Conservation (phyloP, 2,113 vertebrate genomes). For the Channa maculata region DNA sequence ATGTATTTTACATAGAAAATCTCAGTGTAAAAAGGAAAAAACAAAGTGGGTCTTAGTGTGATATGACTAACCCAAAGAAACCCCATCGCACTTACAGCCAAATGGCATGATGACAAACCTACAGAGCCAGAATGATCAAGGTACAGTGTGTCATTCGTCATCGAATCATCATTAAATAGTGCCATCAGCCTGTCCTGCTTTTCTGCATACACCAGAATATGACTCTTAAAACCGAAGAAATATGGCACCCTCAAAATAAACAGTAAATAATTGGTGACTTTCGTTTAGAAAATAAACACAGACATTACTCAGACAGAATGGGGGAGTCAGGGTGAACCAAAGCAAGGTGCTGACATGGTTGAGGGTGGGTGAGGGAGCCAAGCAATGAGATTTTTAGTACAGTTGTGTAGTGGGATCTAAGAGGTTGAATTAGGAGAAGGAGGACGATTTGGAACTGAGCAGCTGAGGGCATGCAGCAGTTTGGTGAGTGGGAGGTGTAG, state of each 20-base stretch:
- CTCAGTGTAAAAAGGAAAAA: slow-evolving; percentile 1
- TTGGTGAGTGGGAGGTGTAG: slow-evolving; percentile 36
- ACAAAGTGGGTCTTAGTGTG: not conserved
- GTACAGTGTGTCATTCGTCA: slow-evolving; percentile 8
- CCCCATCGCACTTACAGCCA: not conserved
- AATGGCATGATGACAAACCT: slow-evolving; percentile 1
- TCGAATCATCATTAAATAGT: slow-evolving; percentile 10
- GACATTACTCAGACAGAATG: slow-evolving; percentile 58
- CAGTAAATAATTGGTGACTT: slow-evolving; percentile 46
- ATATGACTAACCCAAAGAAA: not conserved
- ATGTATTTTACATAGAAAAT: not conserved
- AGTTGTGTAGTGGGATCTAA: slow-evolving; percentile 16
- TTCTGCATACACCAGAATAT: slow-evolving; percentile 29
- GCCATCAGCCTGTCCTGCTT: slow-evolving; percentile 8
- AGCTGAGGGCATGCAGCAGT: slow-evolving; percentile 44
- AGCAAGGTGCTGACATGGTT: slow-evolving; percentile 74
- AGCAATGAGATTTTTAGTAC: slow-evolving; percentile 46
- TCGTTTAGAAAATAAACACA: slow-evolving; percentile 73
- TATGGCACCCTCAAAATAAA: slow-evolving; percentile 61
- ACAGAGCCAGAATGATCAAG: not conserved
- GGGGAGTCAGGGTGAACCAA: not conserved
- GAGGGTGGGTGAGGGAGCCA: slow-evolving; percentile 35
- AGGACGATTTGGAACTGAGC: slow-evolving; percentile 34
- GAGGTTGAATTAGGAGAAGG: slow-evolving; percentile 46
- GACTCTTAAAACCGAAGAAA: slow-evolving; percentile 64